These are phyloP conservation scores for Pantala flavescens DNA, from an alignment of 1,140 invertebrate genomes.

Conservation along the genomic window DNA sequence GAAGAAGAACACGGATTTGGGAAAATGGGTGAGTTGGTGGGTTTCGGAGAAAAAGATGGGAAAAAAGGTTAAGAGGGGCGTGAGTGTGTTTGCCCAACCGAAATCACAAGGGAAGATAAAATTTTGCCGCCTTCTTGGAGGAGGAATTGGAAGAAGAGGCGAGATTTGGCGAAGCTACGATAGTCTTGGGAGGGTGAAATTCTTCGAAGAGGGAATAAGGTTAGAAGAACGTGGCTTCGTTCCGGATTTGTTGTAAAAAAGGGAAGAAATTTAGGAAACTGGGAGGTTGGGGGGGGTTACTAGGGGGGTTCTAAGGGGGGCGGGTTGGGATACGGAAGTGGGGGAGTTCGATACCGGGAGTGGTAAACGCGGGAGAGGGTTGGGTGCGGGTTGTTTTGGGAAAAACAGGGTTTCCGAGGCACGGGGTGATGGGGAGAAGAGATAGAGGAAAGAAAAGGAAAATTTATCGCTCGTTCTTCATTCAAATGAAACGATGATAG, in stretches of 20 bases:
- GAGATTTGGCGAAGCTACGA: not conserved
- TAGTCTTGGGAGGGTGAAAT: not conserved
- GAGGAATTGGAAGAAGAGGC: not conserved
- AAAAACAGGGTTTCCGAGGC: not conserved
- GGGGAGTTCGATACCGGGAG: not conserved
- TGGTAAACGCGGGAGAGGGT: not conserved
- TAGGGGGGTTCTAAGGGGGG: not conserved
- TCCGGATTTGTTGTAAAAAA: not conserved
- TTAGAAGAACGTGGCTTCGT: not conserved
- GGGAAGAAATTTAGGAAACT: not conserved
- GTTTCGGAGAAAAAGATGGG: not conserved
- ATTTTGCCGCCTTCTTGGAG: not conserved
- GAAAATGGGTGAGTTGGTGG: not conserved
- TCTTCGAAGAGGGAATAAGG: not conserved
- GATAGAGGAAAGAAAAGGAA: not conserved
- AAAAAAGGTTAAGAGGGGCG: not conserved
- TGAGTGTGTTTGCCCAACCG: not conserved
- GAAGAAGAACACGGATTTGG: not conserved
- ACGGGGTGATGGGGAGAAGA: not conserved
- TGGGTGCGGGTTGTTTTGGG: not conserved
- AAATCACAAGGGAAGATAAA: not conserved
- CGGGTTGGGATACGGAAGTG: not conserved
- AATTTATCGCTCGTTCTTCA: no score
- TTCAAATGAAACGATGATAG: no score
- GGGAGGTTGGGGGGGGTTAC: not conserved